Base-by-base conservation (phyloP, 1,140 invertebrate genomes). In the Calephelis virginiensis region DNA sequence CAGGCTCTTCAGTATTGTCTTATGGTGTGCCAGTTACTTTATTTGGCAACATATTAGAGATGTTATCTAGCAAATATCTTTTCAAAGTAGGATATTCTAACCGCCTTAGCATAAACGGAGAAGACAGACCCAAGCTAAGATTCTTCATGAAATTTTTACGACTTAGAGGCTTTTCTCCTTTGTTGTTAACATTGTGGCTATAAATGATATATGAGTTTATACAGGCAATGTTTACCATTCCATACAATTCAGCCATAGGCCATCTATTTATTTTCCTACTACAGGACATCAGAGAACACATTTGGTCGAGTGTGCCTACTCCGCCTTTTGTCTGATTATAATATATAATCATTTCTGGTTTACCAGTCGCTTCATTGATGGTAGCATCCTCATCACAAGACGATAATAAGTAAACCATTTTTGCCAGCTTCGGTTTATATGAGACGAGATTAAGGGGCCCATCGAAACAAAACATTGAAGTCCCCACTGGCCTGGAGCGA, bases 391-490 rank as follows among this genome's bases (percentile, higher is more conserved):
- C 75, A 70, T 72, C 69, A 56, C 72, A 74, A 43, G 85, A 78
- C 28, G 82, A 89, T 64, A 91, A 64, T 1, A 89, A 43, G 12
- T 80, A 72, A 37, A 88, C 81, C 62, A 72, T 64, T 72, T 86
- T 89, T 5, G 72, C 75, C 63, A 69, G 76, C 70, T 83, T 85
- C 46, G 88, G 81, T 56, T 71, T 79, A 71, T 79, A 87, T 3
- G 63, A 65, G 14, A 45, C 67, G n/a, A 69, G 67, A 13, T 67
- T 73, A 49, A 69, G 64, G 14, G 47, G 46, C 10, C 71, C 66
- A 48, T 67, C 68, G 28, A 13, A 73, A 28, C 65, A 67, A 37
- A 73, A 73, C 68, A 73, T 70, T 8, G 68, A 70, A 14, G 72
- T 68, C 0, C 68, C 68, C 4, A 66, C 71, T n/a, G 53, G 37